A percentile compares a stretch with the other conserved stretches of the same genome.
Evolutionary conservation across 2,888 invertebrate genomes (phyloP).

Genomic region (Apomyelois bistriatella): DNA sequence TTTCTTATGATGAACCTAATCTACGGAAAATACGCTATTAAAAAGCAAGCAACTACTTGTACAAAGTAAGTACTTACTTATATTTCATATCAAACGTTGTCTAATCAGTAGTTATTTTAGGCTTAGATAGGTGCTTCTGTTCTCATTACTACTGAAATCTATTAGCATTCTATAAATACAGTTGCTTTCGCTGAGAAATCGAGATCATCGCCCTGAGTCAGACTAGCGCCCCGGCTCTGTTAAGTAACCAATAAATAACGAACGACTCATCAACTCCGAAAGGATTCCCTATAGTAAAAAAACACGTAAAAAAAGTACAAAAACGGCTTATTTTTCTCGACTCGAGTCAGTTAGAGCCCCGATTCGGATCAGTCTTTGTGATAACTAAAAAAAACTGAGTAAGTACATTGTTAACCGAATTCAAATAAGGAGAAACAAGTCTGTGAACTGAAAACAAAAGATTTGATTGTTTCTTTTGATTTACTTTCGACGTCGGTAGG

Average conservation of each 20-base stretch:
- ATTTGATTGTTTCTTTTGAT: no score
- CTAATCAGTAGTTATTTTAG: slow-evolving; percentile 4
- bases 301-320: no score
- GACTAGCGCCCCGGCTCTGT: background rate
- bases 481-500: no score
- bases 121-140: background rate
- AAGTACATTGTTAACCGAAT: no score
- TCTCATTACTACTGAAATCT: background rate
- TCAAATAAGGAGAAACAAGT: no score
- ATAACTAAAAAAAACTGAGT: no score
- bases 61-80: background rate
- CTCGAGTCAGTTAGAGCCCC: no score
- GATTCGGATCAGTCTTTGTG: no score
- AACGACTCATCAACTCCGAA: background rate
- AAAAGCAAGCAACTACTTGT: no score
- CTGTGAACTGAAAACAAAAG: no score
- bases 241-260: no score
- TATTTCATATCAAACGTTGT: background rate
- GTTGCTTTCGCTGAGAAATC: background rate
- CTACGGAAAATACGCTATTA: slow-evolving; percentile 1
- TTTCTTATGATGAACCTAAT: background rate
- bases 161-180: background rate
- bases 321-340: no score
- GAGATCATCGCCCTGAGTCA: background rate
- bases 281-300: background rate